phyloP scores from a whole-genome alignment of 1,140 invertebrate genomes.

The Papilio polytes region DNA sequence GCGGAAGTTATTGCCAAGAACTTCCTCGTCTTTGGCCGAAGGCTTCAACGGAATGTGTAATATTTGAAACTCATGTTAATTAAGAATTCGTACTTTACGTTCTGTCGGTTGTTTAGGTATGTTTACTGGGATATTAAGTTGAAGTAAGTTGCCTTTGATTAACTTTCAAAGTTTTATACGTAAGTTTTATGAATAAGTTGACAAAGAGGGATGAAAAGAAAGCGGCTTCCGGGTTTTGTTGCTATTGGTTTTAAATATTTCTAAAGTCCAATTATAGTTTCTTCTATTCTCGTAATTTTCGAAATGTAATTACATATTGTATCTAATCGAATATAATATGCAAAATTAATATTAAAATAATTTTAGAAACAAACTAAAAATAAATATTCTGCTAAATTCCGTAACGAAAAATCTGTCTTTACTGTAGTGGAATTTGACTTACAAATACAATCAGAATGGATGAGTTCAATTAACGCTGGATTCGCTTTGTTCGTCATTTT shows the following conservation, averaged over 20 bases:
- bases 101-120: neutral
- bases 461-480: neutral
- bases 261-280: neutral
- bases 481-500: neutral
- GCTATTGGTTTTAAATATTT: neutral
- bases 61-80: constrained; percentile 26
- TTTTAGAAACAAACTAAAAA: neutral
- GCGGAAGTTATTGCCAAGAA: constrained; percentile 19
- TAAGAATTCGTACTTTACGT: constrained; percentile 19
- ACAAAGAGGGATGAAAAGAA: too few species aligned
- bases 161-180: neutral
- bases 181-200: too few species aligned
- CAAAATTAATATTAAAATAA: neutral
- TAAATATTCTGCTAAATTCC: neutral
- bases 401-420: neutral
- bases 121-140: neutral
- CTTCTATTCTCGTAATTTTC: too few species aligned
- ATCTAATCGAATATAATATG: neutral
- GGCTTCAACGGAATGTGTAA: constrained; percentile 26
- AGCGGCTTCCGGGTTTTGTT: too few species aligned
- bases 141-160: neutral
- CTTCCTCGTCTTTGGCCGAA: constrained; percentile 11
- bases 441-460: constrained; percentile 19
- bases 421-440: neutral
- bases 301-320: too few species aligned